phyloP scores from a whole-genome alignment of 2,888 invertebrate species.

The Pristionchus fissidentatus region DNA sequence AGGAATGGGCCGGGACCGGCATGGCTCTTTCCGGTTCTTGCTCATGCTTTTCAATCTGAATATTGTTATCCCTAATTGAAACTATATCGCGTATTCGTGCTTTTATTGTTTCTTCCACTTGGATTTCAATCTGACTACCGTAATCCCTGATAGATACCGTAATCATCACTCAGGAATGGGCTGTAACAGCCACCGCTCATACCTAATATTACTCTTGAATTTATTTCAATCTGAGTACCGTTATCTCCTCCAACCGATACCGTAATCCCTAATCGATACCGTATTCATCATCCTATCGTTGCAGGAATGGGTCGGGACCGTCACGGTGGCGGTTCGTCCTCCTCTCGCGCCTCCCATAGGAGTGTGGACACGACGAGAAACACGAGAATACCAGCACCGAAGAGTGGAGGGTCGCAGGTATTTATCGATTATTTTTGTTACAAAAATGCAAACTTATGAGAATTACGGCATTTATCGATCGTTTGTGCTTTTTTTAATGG shows the following conservation, averaged over 20 bases:
- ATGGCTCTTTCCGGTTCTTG: no score
- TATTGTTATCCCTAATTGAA: no score
- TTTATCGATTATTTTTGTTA: not conserved
- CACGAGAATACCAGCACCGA: constrained; percentile 8
- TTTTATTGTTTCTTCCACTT: no score
- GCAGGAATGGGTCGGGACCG: constrained; percentile 28
- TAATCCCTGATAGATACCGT: no score
- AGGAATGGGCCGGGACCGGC: no score
- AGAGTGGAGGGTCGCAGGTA: constrained; percentile 24
- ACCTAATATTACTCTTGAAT: not conserved
- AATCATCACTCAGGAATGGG: no score
- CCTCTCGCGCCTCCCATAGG: constrained; percentile 11
- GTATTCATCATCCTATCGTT: not conserved
- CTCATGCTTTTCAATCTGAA: no score
- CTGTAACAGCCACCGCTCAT: not conserved
- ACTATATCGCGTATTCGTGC: no score
- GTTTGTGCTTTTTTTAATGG: not conserved
- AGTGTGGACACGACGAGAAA: not conserved
- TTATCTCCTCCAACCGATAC: not conserved
- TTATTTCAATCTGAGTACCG: not conserved
- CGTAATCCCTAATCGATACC: not conserved
- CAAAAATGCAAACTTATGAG: no score
- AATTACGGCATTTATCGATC: no score
- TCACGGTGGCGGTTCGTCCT: not conserved
- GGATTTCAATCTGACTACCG: no score